Evolutionary conservation across 1,140 invertebrate species (phyloP), one percentile per base, ranked within the genome.

Genomic region (Drosophila tristis): DNA sequence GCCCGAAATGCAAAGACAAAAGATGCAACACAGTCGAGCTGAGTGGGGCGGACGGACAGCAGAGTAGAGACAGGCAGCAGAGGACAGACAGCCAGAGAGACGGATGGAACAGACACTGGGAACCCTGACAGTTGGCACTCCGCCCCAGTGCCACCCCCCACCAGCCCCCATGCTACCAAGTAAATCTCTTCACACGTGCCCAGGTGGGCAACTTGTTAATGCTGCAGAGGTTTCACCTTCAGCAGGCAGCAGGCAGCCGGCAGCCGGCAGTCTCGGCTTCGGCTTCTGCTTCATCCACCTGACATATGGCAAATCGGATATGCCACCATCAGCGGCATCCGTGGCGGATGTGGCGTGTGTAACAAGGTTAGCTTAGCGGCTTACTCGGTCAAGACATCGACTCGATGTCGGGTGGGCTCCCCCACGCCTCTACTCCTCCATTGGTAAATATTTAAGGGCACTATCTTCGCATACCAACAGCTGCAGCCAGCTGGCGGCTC

Each of bases 161-260:
- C 48, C 16, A 20, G 29, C 8, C 29, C 6, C 42, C 42, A 16
- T 25, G 2, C 23, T 4, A 25, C 23, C 23, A 3, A 25, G 60
- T 75, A 82, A 82, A 82, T 84, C 75, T 74, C 61, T 61, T 75
- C 65, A 84, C 80, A 84, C 72, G 80, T 79, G 80, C 61, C 61
- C 72, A 74, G 79, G 72, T 65, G 78, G 78, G 78, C 74, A 78
- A 82, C 67, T 81, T 81, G 80, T 82, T 84, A 84, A 79, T 64
- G 75, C 47, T 60, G 61, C 64, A 9, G 31, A 58, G 48, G 63
- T 42, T 43, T 2, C 55, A 20, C 51, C 58, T 67, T 35, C 56
- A 56, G 63, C 48, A 35, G 20, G 20, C 20, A 16, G 16, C 16
- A 16, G 16, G 16, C 16, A 56, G 63, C 48, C 43, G 20, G 20